A percentile compares a stretch with the other conserved stretches of the same genome.
Conservation (phyloP, 2,113 vertebrate genomes). For the Pachycephala philippinensis region DNA sequence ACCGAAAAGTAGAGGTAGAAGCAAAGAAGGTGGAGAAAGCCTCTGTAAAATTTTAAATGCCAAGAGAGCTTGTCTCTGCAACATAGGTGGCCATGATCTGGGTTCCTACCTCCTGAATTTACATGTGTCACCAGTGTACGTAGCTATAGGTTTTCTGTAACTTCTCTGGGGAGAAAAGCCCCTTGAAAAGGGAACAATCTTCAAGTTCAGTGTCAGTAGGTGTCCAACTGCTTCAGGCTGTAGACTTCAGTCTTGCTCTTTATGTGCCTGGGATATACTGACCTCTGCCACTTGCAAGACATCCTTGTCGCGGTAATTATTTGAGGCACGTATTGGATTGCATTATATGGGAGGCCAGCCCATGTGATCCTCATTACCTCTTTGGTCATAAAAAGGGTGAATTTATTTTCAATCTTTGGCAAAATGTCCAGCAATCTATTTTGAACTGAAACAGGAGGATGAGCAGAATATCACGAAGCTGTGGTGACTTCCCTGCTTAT, state of each 20-base stretch:
- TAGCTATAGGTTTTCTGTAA: not conserved
- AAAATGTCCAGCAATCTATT: not conserved
- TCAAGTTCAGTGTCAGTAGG: not conserved
- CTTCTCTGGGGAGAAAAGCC: not conserved
- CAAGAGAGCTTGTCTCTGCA: not conserved
- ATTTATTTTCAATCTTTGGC: slow-evolving; percentile 8
- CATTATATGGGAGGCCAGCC: not conserved
- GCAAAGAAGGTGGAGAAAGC: not conserved
- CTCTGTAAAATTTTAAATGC: not conserved
- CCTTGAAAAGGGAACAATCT: not conserved
- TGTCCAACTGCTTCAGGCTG: not conserved
- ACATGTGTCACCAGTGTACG: not conserved
- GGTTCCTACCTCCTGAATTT: not conserved
- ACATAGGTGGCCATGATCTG: not conserved
- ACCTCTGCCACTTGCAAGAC: not conserved
- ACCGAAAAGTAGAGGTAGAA: not conserved
- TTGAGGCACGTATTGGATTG: not conserved
- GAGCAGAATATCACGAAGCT: not conserved
- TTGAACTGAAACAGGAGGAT: not conserved
- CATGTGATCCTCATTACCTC: not conserved
- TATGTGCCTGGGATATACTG: fast-evolving
- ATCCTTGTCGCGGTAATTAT: not conserved
- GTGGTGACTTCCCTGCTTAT: not conserved
- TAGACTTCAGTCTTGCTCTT: not conserved
- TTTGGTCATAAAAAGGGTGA: not conserved